A percentile compares a stretch with the other conserved stretches of the same genome.
Conservation (phyloP, 2,113 vertebrate genomes). For the Anser brachyrhynchus region DNA sequence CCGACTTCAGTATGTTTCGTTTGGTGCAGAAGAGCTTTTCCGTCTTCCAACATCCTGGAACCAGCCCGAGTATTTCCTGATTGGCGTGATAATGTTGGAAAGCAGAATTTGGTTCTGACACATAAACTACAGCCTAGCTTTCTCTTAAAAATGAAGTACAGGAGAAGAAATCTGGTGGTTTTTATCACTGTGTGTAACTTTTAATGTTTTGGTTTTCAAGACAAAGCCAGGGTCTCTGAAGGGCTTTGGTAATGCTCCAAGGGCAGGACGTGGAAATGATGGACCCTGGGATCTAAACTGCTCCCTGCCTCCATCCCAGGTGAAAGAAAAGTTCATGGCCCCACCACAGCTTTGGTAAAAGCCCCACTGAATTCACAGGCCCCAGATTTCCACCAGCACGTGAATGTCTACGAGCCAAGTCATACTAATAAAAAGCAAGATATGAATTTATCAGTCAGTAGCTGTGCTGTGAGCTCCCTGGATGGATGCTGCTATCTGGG, state of each 20-base stretch:
- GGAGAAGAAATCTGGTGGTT: neutral
- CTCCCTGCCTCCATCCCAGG: neutral
- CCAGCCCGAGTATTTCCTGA: neutral
- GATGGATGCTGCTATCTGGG: neutral
- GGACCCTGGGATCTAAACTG: neutral
- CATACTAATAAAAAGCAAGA: neutral
- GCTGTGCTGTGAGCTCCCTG: neutral
- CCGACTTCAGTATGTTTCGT: neutral
- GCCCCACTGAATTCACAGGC: neutral
- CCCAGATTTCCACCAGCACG: neutral
- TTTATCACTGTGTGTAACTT: neutral
- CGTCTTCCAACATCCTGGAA: neutral
- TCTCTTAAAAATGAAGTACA: neutral
- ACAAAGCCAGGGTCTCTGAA: neutral
- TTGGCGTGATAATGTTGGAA: neutral
- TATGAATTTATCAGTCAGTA: accelerated
- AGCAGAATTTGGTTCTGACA: neutral
- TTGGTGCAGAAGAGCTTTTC: neutral
- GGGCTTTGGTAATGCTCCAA: neutral
- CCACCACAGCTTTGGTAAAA: neutral
- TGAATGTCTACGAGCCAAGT: neutral
- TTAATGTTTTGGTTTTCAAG: neutral
- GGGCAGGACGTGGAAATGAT: neutral
- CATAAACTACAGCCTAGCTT: neutral
- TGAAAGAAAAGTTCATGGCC: neutral